A percentile compares a stretch with the other conserved stretches of the same genome.
Conservation (phyloP, 1,140 invertebrate species). For the Trichonephila clavipes region DNA sequence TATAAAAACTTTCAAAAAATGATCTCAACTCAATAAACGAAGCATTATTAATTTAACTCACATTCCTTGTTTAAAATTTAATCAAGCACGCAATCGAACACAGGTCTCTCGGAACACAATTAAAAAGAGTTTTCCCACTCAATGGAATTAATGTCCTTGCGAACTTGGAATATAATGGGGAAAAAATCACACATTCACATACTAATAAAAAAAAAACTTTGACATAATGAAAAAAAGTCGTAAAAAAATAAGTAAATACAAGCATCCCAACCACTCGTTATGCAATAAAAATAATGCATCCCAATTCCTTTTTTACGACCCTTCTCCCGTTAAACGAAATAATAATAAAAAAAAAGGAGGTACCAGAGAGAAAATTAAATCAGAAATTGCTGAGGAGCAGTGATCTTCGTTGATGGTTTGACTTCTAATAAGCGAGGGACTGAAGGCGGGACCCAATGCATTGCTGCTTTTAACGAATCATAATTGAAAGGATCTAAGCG, state of each 20-base stretch:
- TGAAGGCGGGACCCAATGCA: not conserved
- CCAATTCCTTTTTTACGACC: not conserved
- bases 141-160: not conserved
- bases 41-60: not conserved
- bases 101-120: not conserved
- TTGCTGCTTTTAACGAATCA: conserved; percentile 75
- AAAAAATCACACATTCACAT: not conserved
- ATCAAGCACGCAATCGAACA: not conserved
- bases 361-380: conserved; percentile 64
- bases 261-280: conserved; percentile 3
- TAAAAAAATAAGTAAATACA: not conserved
- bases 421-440: conserved; percentile 55
- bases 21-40: not conserved
- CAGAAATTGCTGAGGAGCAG: conserved; percentile 57
- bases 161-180: not conserved
- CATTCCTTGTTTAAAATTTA: not conserved
- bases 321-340: conserved; percentile 20
- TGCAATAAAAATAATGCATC: conserved; percentile 31
- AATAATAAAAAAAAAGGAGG: conserved; percentile 19
- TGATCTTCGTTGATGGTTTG: conserved; percentile 57
- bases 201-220: not conserved
- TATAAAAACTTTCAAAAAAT: not conserved
- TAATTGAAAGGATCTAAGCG: conserved; percentile 76
- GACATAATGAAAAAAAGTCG: not conserved
- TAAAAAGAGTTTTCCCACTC: too few species aligned